Evolutionary conservation across 1,140 invertebrate species (phyloP).

Genomic region (Macrosteles quadrilineatus): DNA sequence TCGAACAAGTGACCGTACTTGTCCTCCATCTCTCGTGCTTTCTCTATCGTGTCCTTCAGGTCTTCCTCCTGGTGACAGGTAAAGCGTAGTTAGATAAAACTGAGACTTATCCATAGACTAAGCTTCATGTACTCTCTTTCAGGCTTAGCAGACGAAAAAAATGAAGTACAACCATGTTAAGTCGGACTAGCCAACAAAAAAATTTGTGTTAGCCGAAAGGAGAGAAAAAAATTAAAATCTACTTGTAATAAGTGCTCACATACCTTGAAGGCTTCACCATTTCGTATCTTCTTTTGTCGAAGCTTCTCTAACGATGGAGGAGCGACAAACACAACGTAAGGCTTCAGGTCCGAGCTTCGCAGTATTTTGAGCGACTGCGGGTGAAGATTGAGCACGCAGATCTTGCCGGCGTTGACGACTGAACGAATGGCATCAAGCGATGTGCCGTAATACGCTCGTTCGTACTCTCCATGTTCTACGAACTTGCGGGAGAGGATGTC

Average conservation of each 20-base stretch:
- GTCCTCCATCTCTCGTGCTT: slow-evolving; percentile 95
- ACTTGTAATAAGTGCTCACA: no score
- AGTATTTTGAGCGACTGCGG: slow-evolving; percentile 93
- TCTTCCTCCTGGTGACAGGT: slow-evolving; percentile 96
- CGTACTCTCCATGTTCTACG: slow-evolving; percentile 96
- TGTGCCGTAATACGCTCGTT: slow-evolving; percentile 96
- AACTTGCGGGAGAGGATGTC: slow-evolving; percentile 93
- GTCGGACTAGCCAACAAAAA: no score
- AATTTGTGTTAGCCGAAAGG: no score
- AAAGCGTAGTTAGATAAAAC: no score
- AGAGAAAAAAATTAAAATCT: no score
- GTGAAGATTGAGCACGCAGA: slow-evolving; percentile 95
- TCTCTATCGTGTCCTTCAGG: slow-evolving; percentile 93
- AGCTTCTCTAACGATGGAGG: slow-evolving; percentile 94
- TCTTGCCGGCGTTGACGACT: slow-evolving; percentile 91
- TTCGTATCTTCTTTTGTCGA: slow-evolving; percentile 83
- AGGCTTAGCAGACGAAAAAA: no score
- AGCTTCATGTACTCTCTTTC: no score
- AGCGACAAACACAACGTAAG: slow-evolving; percentile 95
- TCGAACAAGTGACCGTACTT: slow-evolving; percentile 96
- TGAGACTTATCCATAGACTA: no score
- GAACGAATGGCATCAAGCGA: slow-evolving; percentile 91
- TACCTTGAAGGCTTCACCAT: slow-evolving; percentile 87
- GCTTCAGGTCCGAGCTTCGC: slow-evolving; percentile 90
- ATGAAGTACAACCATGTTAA: no score